phyloP scores from a whole-genome alignment of 1,140 invertebrate genomes.

The Orchestia grillus region DNA sequence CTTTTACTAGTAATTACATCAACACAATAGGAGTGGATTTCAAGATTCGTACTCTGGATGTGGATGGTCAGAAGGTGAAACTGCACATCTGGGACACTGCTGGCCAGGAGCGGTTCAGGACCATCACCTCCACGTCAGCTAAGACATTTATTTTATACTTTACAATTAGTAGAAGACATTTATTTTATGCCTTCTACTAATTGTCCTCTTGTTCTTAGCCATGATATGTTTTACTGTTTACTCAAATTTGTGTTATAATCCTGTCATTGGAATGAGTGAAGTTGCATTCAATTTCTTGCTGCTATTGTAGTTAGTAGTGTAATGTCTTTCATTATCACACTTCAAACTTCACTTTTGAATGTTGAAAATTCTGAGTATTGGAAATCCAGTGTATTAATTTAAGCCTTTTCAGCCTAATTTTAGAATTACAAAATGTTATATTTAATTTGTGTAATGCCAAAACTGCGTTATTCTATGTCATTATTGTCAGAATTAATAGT shows the following conservation, averaged over 20 bases:
- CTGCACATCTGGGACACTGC: constrained; percentile 99
- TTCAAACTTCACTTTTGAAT: neutral
- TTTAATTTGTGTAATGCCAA: no score
- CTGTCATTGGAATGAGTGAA: neutral
- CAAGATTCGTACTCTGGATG: constrained; percentile 95
- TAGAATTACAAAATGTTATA: no score
- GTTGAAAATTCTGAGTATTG: neutral
- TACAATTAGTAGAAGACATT: no score
- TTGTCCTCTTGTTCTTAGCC: neutral
- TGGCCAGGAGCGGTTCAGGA: constrained; percentile 82
- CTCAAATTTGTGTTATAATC: neutral
- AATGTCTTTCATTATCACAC: neutral
- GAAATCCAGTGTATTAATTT: no score
- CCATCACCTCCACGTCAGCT: constrained; percentile 90
- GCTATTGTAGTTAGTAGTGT: neutral
- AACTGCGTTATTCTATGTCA: no score
- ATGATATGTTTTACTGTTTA: neutral
- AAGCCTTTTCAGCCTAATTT: no score
- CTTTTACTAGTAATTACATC: constrained; percentile 98
- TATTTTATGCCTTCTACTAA: neutral
- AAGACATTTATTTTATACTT: neutral
- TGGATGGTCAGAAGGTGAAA: constrained; percentile 96
- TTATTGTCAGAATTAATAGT: no score
- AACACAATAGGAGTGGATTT: constrained; percentile 99
- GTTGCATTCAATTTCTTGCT: neutral